Conservation (phyloP, 2,113 vertebrate species). For the Sula dactylatra region DNA sequence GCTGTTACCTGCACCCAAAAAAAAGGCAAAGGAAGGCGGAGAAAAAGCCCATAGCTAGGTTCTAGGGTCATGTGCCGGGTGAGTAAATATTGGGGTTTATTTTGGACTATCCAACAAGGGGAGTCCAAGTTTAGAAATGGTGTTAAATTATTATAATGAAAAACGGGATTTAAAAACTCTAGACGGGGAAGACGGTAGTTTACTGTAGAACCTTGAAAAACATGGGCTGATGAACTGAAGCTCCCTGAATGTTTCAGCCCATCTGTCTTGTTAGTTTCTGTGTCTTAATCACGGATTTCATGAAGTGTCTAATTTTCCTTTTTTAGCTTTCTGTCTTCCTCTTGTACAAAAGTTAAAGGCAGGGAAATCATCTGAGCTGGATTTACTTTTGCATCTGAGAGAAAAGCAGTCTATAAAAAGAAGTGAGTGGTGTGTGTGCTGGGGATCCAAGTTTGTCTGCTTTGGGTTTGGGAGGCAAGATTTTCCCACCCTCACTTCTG, state of each 20-base stretch:
- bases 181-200: neutral
- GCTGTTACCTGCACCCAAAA: neutral
- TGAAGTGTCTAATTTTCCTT: conserved; percentile 68
- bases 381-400: conserved; percentile 27
- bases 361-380: conserved; percentile 55
- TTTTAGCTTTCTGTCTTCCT: conserved; percentile 65
- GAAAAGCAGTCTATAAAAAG: conserved; percentile 43
- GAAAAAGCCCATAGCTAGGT: neutral
- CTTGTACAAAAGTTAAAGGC: conserved; percentile 62
- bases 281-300: conserved; percentile 66
- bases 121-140: neutral
- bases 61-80: neutral
- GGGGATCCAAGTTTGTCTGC: neutral
- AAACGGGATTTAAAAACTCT: neutral
- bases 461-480: neutral
- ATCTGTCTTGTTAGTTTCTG: conserved; percentile 71
- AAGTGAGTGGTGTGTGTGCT: conserved; percentile 1
- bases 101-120: neutral
- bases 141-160: neutral
- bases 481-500: neutral
- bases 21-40: neutral
- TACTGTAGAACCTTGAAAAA: neutral
- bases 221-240: conserved; percentile 8
- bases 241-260: conserved; percentile 54
- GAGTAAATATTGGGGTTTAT: neutral